phyloP scores from a whole-genome alignment of 2,797 vertebrate genomes.

The Fistularia commersonii region DNA sequence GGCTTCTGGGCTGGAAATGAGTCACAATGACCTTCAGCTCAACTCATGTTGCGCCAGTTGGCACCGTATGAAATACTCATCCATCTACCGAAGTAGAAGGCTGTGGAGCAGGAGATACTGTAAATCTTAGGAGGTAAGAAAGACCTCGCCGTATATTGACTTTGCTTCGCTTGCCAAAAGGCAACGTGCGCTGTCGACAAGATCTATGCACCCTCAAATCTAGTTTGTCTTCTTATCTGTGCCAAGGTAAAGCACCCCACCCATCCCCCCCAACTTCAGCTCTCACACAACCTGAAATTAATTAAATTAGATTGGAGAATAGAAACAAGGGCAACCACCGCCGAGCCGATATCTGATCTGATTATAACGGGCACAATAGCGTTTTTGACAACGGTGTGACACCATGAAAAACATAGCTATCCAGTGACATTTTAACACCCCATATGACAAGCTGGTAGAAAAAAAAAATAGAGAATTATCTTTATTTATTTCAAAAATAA shows the following conservation, averaged over 20 bases:
- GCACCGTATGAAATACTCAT: slow-evolving; percentile 65
- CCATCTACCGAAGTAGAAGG: slow-evolving; percentile 63
- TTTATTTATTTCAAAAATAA: too few species aligned
- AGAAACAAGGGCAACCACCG: slow-evolving; percentile 10
- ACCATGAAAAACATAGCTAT: too few species aligned
- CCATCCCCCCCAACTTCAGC: slow-evolving; percentile 20
- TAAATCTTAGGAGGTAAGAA: slow-evolving; percentile 65
- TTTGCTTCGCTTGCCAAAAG: slow-evolving; percentile 60
- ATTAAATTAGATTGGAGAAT: slow-evolving; percentile 34
- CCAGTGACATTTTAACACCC: too few species aligned
- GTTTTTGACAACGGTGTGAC: neutral
- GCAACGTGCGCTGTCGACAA: slow-evolving; percentile 55
- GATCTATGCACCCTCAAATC: slow-evolving; percentile 64
- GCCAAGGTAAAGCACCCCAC: slow-evolving; percentile 53
- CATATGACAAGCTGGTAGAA: too few species aligned
- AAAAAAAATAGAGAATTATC: too few species aligned
- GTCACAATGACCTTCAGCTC: slow-evolving; percentile 73
- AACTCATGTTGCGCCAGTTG: slow-evolving; percentile 67
- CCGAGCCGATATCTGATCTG: too few species aligned
- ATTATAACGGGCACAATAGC: neutral
- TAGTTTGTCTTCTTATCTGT: slow-evolving; percentile 65
- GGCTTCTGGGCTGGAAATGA: slow-evolving; percentile 54
- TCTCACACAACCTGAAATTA: slow-evolving; percentile 30
- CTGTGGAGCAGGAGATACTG: slow-evolving; percentile 61
- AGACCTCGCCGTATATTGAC: slow-evolving; percentile 54